Evolutionary conservation across 2,113 vertebrate genomes (phyloP).

Genomic region (Peromyscus californicus): DNA sequence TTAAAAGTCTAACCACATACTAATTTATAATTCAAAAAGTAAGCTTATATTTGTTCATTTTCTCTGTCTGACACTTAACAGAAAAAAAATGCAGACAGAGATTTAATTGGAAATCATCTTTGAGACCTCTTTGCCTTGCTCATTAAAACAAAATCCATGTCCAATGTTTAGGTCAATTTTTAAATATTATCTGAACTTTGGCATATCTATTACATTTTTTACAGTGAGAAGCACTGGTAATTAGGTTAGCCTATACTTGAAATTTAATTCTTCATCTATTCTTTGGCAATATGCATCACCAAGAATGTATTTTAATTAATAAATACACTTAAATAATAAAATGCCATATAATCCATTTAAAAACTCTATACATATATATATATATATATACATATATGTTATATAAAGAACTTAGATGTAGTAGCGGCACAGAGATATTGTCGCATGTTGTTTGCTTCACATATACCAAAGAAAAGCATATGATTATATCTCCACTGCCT

Average conservation of each 20-base stretch:
- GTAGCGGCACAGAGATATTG: not conserved
- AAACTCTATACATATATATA: too few species aligned
- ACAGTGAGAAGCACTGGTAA: not conserved
- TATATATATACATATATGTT: not conserved
- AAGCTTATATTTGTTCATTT: not conserved
- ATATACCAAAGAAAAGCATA: not conserved
- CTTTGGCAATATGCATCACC: conserved; percentile 9
- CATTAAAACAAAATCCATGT: conserved; percentile 54
- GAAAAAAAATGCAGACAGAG: not conserved
- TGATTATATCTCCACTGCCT: not conserved
- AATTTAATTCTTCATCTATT: conserved; percentile 31
- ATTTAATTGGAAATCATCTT: conserved; percentile 40
- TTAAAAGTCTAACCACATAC: not conserved
- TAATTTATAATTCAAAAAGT: conserved; percentile 47
- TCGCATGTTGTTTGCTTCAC: not conserved
- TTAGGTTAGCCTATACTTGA: conserved; percentile 26
- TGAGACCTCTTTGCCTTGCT: conserved; percentile 36
- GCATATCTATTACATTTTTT: conserved; percentile 36
- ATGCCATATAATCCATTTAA: not conserved
- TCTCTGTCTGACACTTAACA: not conserved
- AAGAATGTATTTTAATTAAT: conserved; percentile 56
- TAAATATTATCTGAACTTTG: conserved; percentile 47
- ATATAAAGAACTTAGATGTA: not conserved
- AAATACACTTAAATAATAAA: conserved; percentile 17
- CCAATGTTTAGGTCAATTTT: not conserved